These are phyloP conservation scores for Lacerta viridis DNA, from an alignment of 2,797 vertebrate genomes.

Conservation along the genomic window DNA sequence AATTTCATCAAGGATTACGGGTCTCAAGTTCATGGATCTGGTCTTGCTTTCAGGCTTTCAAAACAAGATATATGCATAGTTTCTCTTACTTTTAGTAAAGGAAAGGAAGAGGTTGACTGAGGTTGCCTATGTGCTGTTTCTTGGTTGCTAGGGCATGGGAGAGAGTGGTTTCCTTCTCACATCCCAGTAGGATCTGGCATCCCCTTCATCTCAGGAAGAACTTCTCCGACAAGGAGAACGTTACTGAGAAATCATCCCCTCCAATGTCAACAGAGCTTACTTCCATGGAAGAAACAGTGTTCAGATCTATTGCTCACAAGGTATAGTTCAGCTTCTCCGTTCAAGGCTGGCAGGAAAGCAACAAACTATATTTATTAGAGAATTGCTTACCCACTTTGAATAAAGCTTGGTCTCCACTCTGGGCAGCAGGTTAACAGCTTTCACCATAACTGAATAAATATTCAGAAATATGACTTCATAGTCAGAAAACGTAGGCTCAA, in stretches of 20 bases:
- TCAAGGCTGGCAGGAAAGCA: not conserved
- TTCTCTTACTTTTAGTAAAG: not conserved
- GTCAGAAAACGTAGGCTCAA: constrained; percentile 85
- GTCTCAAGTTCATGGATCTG: constrained; percentile 79
- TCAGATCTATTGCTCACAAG: not conserved
- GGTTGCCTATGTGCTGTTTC: too few species aligned
- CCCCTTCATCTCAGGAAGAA: too few species aligned
- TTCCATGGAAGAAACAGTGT: constrained; percentile 5
- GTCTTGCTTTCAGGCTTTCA: constrained; percentile 74
- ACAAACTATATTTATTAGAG: constrained; percentile 6
- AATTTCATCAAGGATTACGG: constrained; percentile 87
- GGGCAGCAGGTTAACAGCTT: constrained; percentile 83
- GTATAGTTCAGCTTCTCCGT: not conserved
- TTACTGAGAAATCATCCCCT: not conserved
- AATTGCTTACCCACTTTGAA: constrained; percentile 85
- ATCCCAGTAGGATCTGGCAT: too few species aligned
- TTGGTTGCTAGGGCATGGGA: too few species aligned
- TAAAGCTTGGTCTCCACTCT: constrained; percentile 89
- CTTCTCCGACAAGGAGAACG: not conserved
- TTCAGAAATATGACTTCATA: constrained; percentile 83
- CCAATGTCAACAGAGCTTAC: not conserved
- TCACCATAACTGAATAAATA: constrained; percentile 86
- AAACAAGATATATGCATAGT: constrained; percentile 13
- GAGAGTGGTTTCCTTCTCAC: too few species aligned
- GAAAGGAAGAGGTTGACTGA: too few species aligned